Conservation (phyloP, 2,888 invertebrate genomes). For the Junonia oenone region DNA sequence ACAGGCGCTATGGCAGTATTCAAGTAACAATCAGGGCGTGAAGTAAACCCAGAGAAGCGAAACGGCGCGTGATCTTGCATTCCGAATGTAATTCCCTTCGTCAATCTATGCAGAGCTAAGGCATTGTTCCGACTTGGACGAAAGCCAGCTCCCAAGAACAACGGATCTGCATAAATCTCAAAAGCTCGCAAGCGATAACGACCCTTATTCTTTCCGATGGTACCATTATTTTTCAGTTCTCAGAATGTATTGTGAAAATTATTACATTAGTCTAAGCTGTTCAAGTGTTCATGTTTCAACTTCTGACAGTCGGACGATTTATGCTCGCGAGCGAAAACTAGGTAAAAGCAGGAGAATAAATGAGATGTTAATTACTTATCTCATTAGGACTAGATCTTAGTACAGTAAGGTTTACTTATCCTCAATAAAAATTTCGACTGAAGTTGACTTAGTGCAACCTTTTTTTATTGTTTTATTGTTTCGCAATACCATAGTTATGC, state of each 20-base stretch:
- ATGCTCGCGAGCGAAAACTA: slow-evolving; percentile 1
- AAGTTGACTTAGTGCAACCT: too few species aligned
- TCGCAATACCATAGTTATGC: neutral
- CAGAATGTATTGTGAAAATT: neutral
- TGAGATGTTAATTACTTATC: slow-evolving; percentile 2
- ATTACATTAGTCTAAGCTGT: neutral
- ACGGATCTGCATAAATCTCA: slow-evolving; percentile 2
- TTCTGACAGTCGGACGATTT: slow-evolving; percentile 3
- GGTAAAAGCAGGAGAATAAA: neutral
- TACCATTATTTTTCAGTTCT: neutral
- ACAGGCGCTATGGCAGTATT: neutral
- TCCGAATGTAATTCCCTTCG: slow-evolving; percentile 17
- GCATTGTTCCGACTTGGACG: slow-evolving; percentile 37
- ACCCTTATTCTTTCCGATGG: neutral
- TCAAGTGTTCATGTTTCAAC: neutral
- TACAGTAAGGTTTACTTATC: too few species aligned
- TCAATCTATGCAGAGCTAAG: slow-evolving; percentile 34
- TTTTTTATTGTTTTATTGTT: neutral
- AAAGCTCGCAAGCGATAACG: neutral
- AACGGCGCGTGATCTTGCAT: slow-evolving; percentile 30
- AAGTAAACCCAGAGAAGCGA: slow-evolving; percentile 16
- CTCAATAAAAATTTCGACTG: too few species aligned
- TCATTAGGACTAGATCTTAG: neutral
- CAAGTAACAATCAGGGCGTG: slow-evolving; percentile 18
- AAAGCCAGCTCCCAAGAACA: slow-evolving; percentile 28